Evolutionary conservation across 2,888 invertebrate genomes (phyloP).

Genomic region (Epirrhoe tristata): DNA sequence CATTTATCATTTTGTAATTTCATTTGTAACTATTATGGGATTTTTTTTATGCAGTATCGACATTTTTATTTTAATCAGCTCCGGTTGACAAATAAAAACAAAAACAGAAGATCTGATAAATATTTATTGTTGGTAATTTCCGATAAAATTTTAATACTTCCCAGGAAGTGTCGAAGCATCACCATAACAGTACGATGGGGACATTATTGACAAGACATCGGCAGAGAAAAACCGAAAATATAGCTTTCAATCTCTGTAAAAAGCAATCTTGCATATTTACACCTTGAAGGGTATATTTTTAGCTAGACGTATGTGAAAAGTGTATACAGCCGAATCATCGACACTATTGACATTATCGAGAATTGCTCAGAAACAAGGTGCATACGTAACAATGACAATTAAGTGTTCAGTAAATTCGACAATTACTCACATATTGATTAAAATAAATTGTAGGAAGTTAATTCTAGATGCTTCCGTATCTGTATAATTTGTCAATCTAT

Average conservation of each 20-base stretch:
- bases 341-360: conserved; percentile 4
- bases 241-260: conserved; percentile 14
- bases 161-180: conserved; percentile 38
- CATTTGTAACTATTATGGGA: conserved; percentile 46
- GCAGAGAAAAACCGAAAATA: conserved; percentile 8
- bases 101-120: conserved; percentile 40
- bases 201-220: conserved; percentile 28
- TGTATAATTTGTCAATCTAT: neutral
- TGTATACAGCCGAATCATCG: conserved; percentile 13
- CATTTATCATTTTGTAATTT: conserved; percentile 49
- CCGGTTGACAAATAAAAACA: conserved; percentile 34
- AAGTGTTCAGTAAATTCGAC: neutral
- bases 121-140: conserved; percentile 41
- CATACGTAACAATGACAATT: conserved; percentile 8
- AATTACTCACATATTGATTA: neutral
- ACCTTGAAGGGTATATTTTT: conserved; percentile 25
- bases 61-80: conserved; percentile 17
- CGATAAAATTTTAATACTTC: conserved; percentile 32
- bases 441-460: conserved; percentile 4
- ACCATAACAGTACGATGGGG: conserved; percentile 35
- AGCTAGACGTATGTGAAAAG: conserved; percentile 18
- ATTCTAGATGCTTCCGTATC: conserved; percentile 16
- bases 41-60: conserved; percentile 26
- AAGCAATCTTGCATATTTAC: conserved; percentile 22
- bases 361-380: conserved; percentile 15